Conservation (phyloP, 2,113 vertebrate genomes). For the Strix aluco region DNA sequence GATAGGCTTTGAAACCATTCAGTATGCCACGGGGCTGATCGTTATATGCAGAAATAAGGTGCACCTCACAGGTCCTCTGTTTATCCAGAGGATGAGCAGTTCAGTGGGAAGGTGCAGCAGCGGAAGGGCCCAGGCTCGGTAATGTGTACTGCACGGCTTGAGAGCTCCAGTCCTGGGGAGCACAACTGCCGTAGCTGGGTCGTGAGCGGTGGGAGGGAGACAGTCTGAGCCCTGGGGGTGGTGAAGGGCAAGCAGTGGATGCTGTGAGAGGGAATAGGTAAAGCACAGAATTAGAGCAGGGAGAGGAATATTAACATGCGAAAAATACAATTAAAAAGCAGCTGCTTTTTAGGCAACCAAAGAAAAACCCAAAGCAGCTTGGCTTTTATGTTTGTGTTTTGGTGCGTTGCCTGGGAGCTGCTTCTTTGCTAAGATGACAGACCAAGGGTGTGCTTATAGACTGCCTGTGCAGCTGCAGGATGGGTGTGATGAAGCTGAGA, state of each 20-base stretch:
- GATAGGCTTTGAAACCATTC: background rate
- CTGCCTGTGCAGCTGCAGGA: background rate
- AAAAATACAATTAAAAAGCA: background rate
- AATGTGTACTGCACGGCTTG: fast-evolving
- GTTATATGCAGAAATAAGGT: background rate
- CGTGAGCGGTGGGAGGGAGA: background rate
- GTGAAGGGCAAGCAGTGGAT: background rate
- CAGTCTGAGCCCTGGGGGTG: background rate
- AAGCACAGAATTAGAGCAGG: background rate
- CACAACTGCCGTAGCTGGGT: background rate
- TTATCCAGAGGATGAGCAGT: background rate
- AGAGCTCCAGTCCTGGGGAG: background rate
- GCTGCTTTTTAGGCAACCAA: background rate
- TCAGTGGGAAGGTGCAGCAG: background rate
- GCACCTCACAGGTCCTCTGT: fast-evolving
- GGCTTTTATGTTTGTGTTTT: background rate
- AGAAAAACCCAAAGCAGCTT: background rate
- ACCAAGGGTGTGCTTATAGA: fast-evolving
- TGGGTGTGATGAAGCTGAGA: background rate
- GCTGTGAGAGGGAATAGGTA: background rate
- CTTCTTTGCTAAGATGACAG: background rate
- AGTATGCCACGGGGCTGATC: background rate
- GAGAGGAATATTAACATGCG: background rate
- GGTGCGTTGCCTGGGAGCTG: background rate
- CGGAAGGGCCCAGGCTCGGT: background rate